Percentiles rank a stretch among this genome's conserved stretches.
phyloP scores from a whole-genome alignment of 2,113 vertebrate species.

The Thryonomys swinderianus region DNA sequence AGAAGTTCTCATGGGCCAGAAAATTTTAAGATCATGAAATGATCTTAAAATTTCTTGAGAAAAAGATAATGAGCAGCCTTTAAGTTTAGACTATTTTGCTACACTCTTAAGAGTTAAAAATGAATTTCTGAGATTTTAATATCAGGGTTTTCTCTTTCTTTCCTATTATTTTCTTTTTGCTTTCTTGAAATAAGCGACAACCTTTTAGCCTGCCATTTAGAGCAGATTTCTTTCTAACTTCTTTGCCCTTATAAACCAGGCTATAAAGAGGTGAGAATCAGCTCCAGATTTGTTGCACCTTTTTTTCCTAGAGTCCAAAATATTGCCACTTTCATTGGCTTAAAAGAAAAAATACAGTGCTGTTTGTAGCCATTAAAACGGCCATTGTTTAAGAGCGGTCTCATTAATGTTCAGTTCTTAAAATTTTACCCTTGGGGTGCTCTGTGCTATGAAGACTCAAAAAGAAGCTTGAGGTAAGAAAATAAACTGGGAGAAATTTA shows the following conservation, averaged over 20 bases:
- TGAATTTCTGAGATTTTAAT: conserved; percentile 60
- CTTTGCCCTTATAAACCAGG: conserved; percentile 68
- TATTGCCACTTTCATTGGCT: conserved; percentile 67
- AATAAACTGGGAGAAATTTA: background rate
- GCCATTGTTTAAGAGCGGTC: conserved; percentile 55
- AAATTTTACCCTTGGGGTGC: conserved; percentile 50
- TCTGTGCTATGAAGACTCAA: background rate
- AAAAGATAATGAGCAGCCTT: conserved; percentile 64
- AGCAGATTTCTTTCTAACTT: conserved; percentile 62
- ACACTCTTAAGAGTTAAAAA: conserved; percentile 70
- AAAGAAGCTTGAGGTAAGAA: background rate
- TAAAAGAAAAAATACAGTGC: conserved; percentile 14
- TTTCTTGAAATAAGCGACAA: conserved; percentile 71
- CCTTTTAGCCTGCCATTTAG: conserved; percentile 40
- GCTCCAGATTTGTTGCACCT: conserved; percentile 70
- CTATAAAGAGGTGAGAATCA: conserved; percentile 76
- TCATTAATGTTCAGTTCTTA: conserved; percentile 69
- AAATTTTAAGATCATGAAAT: conserved; percentile 73
- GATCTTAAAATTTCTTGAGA: no score
- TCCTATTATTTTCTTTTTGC: background rate
- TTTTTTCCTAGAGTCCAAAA: conserved; percentile 59
- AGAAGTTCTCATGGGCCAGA: conserved; percentile 62
- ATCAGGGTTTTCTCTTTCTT: background rate
- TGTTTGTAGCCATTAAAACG: conserved; percentile 62
- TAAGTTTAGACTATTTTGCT: conserved; percentile 53